Conservation (phyloP, 2,113 vertebrate species). For the Cygnus atratus region DNA sequence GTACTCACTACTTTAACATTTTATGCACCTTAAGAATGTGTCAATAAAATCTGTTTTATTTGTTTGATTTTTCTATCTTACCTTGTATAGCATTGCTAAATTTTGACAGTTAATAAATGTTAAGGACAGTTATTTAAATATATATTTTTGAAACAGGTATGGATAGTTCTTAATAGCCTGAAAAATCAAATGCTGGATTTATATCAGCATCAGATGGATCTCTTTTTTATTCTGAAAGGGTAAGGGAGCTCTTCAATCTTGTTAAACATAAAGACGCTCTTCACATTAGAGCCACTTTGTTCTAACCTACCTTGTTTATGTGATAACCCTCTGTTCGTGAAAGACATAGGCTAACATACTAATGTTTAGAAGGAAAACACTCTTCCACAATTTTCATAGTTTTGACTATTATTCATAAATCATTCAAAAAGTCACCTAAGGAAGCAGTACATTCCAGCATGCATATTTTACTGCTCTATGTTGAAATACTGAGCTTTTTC, state of each 20-base stretch:
- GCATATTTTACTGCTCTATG: neutral
- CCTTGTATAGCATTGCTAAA: neutral
- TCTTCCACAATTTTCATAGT: neutral
- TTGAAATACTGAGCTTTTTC: constrained; percentile 38
- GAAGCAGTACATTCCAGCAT: constrained; percentile 35
- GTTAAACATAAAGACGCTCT: neutral
- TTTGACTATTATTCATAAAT: neutral
- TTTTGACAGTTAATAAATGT: neutral
- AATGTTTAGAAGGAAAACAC: constrained; percentile 1
- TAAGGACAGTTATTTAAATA: neutral
- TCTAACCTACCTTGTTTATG: neutral
- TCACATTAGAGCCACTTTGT: neutral
- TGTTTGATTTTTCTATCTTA: neutral
- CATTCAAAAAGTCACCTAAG: neutral
- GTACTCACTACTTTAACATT: neutral
- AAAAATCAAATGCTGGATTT: neutral
- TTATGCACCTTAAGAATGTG: neutral
- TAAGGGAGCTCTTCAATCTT: neutral
- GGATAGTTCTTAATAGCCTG: neutral
- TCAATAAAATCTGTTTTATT: neutral
- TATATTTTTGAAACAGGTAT: neutral
- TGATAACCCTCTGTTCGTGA: neutral
- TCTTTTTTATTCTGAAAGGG: neutral
- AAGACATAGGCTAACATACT: neutral
- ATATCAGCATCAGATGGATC: neutral